phyloP scores from a whole-genome alignment of 2,113 vertebrate genomes.

The Balaeniceps rex region DNA sequence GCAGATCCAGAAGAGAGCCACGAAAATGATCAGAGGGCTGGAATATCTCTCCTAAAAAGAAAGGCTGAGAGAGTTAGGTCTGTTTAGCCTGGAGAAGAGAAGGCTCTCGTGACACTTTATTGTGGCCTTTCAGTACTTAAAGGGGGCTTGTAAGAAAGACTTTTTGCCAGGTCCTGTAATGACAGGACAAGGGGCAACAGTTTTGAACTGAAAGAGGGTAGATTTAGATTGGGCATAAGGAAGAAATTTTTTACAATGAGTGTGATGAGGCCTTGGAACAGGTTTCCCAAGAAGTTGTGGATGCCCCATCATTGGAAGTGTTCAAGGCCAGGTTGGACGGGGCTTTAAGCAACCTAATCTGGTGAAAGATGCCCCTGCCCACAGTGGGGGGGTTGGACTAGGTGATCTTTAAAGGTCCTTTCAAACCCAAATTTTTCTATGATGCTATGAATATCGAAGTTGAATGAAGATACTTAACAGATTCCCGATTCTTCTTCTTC shows the following conservation, averaged over 20 bases:
- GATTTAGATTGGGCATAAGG: background rate
- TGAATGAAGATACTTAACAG: background rate
- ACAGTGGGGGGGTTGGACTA: background rate
- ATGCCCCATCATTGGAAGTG: background rate
- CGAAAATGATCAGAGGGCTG: background rate
- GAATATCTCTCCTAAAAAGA: background rate
- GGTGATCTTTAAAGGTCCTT: background rate
- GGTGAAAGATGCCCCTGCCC: background rate
- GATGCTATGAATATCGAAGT: background rate
- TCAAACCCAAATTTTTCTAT: background rate
- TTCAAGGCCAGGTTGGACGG: background rate
- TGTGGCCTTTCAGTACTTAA: background rate
- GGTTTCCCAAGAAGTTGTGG: background rate
- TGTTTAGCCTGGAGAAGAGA: background rate
- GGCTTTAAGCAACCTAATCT: background rate
- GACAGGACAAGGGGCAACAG: background rate
- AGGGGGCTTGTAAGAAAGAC: background rate
- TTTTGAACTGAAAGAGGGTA: background rate
- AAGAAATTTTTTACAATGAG: background rate
- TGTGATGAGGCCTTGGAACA: background rate
- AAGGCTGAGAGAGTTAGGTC: background rate
- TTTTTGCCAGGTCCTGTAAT: background rate
- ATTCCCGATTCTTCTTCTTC: background rate
- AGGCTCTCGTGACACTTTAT: background rate
- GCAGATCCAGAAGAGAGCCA: background rate